Evolutionary conservation across 2,797 vertebrate species (phyloP).

Genomic region (Sebastes cheni): DNA sequence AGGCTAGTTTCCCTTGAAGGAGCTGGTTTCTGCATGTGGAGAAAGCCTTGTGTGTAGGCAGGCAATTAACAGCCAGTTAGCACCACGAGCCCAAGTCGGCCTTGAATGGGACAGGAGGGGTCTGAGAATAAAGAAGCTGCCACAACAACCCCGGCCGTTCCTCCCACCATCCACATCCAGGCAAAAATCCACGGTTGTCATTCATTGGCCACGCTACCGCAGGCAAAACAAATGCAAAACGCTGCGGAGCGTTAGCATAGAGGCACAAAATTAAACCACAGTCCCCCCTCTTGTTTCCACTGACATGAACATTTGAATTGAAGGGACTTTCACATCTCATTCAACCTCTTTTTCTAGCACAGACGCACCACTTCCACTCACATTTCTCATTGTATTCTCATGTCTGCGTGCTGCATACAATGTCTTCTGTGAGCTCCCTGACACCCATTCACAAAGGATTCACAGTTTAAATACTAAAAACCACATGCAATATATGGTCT

Average conservation of each 20-base stretch:
- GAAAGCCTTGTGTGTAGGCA: conserved; percentile 60
- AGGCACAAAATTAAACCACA: conserved; percentile 5
- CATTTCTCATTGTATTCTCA: conserved; percentile 48
- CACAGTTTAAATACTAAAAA: neutral
- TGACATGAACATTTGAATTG: conserved; percentile 49
- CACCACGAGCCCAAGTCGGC: conserved; percentile 71
- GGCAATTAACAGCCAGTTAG: conserved; percentile 83
- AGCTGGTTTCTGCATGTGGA: conserved; percentile 75
- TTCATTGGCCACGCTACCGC: conserved; percentile 2
- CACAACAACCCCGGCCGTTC: conserved; percentile 21
- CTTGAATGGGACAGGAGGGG: conserved; percentile 64
- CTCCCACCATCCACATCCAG: conserved; percentile 41
- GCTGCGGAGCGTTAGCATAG: conserved; percentile 37
- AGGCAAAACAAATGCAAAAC: conserved; percentile 46
- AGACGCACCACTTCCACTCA: conserved; percentile 40
- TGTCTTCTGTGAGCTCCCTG: conserved; percentile 32
- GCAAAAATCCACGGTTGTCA: conserved; percentile 41
- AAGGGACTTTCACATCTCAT: conserved; percentile 43
- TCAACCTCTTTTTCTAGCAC: conserved; percentile 26
- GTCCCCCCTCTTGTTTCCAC: conserved; percentile 6
- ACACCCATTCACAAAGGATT: neutral
- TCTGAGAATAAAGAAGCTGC: conserved; percentile 50
- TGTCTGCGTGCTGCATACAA: conserved; percentile 65
- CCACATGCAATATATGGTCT: neutral
- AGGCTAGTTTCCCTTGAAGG: conserved; percentile 78